Percentiles rank a stretch among this genome's conserved stretches.
Conservation (phyloP, 2,888 invertebrate genomes). For the Spialia ferax region DNA sequence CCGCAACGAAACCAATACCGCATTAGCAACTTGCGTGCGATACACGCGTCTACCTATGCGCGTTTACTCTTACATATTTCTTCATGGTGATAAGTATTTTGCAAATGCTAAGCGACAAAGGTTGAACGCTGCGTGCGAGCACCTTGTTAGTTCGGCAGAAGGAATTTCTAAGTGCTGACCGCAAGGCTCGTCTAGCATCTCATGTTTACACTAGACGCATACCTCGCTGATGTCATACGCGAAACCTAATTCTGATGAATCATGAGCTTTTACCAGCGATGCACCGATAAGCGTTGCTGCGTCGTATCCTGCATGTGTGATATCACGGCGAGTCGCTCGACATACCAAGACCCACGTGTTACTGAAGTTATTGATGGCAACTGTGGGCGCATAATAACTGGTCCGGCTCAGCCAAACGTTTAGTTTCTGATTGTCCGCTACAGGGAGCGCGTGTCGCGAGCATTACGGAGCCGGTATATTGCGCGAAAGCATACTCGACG, state of each 20-base stretch:
- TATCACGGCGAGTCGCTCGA: conserved; percentile 59
- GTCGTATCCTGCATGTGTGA: conserved; percentile 67
- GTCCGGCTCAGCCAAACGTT: conserved; percentile 70
- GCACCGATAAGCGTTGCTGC: conserved; percentile 71
- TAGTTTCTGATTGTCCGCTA: conserved; percentile 80
- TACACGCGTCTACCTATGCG: conserved; percentile 53
- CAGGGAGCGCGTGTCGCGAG: conserved; percentile 73
- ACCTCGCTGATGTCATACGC: conserved; percentile 77
- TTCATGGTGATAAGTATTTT: conserved; percentile 45
- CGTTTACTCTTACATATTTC: conserved; percentile 54
- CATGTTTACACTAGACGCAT: conserved; percentile 68
- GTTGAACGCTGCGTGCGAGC: conserved; percentile 13
- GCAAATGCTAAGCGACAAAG: conserved; percentile 30
- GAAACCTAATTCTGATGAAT: conserved; percentile 80
- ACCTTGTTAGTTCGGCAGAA: conserved; percentile 14
- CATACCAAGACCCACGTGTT: conserved; percentile 78
- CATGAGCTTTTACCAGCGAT: conserved; percentile 81
- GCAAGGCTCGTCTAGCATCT: conserved; percentile 47
- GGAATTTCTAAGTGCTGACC: conserved; percentile 43
- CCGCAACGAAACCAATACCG: conserved; percentile 51
- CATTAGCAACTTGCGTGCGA: conserved; percentile 49
- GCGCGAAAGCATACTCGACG: conserved; percentile 76
- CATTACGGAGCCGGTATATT: conserved; percentile 59
- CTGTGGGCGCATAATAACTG: conserved; percentile 85
- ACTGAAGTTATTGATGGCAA: conserved; percentile 76